phyloP scores from a whole-genome alignment of 2,797 vertebrate species.

The Peromyscus eremicus region DNA sequence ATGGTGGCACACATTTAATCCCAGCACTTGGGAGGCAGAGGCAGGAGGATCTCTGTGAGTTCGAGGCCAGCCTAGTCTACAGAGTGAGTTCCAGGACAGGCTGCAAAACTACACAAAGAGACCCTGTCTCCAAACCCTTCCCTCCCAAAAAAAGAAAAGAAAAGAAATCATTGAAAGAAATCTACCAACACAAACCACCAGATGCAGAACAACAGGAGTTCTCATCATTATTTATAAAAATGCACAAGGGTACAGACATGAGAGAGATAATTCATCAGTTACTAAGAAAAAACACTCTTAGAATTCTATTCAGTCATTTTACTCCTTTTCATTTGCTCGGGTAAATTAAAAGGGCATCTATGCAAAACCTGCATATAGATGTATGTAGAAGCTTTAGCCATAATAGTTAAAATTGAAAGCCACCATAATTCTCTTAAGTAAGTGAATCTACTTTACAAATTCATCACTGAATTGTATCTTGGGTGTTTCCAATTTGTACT shows the following conservation, averaged over 20 bases:
- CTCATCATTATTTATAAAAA: not conserved
- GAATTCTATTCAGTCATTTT: not conserved
- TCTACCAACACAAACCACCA: not conserved
- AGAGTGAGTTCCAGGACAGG: too few relatives aligned
- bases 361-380: not conserved
- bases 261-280: not conserved
- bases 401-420: not conserved
- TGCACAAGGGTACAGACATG: not conserved
- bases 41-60: too few relatives aligned
- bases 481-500: not conserved
- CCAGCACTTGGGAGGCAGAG: too few relatives aligned
- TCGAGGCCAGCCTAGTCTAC: too few relatives aligned
- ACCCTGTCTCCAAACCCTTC: too few relatives aligned
- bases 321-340: not conserved
- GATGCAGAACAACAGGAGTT: not conserved
- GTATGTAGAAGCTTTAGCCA: not conserved
- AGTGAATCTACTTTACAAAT: not conserved
- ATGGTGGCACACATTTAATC: too few relatives aligned
- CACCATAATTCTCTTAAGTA: not conserved
- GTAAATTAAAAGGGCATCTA: not conserved
- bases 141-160: too few relatives aligned
- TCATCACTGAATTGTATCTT: not conserved
- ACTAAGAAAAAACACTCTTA: not conserved
- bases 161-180: not conserved
- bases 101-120: too few relatives aligned